Conservation (phyloP, 1,140 invertebrate species). For the Pteromalus puparum region DNA sequence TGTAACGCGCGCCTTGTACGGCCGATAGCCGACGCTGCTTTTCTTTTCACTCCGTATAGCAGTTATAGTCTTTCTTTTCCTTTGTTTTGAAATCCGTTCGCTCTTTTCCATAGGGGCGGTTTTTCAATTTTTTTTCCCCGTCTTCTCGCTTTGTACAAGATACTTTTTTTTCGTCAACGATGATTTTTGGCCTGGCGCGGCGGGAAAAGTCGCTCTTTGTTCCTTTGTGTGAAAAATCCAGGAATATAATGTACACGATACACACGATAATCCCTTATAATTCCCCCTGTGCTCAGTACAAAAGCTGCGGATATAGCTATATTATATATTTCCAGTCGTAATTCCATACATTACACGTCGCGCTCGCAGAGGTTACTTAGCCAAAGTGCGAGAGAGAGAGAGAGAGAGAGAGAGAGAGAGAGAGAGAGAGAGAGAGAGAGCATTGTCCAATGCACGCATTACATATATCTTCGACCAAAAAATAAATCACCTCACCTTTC, state of each 20-base stretch:
- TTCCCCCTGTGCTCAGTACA: neutral
- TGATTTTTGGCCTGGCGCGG: neutral
- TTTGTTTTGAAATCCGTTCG: neutral
- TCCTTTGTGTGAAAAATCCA: neutral
- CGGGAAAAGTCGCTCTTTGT: neutral
- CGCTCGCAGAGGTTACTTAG: neutral
- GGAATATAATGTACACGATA: neutral
- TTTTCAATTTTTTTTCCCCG: neutral
- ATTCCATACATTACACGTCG: neutral
- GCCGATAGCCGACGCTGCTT: neutral
- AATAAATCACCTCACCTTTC: neutral
- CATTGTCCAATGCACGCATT: no score
- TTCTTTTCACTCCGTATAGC: constrained; percentile 23
- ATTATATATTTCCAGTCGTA: neutral
- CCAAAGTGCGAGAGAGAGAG: no score
- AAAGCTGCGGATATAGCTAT: neutral
- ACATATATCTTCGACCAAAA: neutral
- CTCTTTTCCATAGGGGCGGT: neutral
- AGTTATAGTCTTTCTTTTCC: neutral
- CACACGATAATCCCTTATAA: neutral
- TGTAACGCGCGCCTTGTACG: constrained; percentile 20
- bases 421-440: no score
- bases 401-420: no score
- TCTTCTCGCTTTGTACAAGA: neutral
- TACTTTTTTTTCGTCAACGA: neutral